These are phyloP conservation scores for Reinhardtius hippoglossoides DNA, from an alignment of 2,113 vertebrate species.

Conservation along the genomic window DNA sequence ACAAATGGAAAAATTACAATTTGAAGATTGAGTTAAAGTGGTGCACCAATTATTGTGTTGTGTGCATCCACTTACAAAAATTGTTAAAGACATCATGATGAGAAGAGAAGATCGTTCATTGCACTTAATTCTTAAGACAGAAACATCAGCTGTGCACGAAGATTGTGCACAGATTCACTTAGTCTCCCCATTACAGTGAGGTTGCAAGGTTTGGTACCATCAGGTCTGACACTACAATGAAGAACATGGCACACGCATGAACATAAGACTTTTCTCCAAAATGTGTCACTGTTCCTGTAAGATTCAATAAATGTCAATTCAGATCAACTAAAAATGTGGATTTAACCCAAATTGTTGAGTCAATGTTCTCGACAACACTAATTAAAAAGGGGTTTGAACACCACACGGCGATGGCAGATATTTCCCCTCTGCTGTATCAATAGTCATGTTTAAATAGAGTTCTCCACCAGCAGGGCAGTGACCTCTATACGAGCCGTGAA, in stretches of 20 bases:
- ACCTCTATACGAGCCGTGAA: conserved; percentile 35
- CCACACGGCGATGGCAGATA: not conserved
- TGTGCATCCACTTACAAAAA: not conserved
- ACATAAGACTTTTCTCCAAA: no score
- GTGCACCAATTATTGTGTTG: not conserved
- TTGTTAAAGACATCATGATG: not conserved
- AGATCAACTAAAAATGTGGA: not conserved
- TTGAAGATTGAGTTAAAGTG: not conserved
- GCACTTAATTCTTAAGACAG: no score
- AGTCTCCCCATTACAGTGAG: no score
- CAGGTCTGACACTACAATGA: no score
- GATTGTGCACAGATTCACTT: no score
- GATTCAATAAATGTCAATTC: no score
- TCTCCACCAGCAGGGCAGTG: conserved; percentile 12
- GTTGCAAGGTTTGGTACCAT: not conserved
- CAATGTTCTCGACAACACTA: not conserved
- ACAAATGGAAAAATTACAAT: not conserved
- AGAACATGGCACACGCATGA: no score
- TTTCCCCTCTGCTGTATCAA: not conserved
- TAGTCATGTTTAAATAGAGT: not conserved
- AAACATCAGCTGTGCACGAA: no score
- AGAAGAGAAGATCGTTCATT: not conserved
- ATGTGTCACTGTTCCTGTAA: no score
- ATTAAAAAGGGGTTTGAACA: conserved; percentile 8
- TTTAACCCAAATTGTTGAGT: not conserved